Percentiles rank a stretch among this genome's conserved stretches.
Evolutionary conservation across 2,888 invertebrate species (phyloP).

Genomic region (Sepiola atlantica): DNA sequence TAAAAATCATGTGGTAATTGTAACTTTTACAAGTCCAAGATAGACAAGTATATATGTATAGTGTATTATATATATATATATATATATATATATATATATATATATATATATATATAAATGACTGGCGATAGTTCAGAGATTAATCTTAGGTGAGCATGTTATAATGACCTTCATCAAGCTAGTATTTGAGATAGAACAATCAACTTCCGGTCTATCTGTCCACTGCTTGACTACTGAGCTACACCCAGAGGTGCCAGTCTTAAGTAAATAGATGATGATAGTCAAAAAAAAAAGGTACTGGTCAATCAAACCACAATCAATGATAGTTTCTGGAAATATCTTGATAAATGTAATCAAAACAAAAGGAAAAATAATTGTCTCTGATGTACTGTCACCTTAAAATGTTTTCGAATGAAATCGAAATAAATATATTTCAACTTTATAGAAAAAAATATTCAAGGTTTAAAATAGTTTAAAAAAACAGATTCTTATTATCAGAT

Average conservation of each 20-base stretch:
- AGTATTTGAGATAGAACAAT: not conserved
- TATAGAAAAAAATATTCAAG: not conserved
- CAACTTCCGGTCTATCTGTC: not conserved
- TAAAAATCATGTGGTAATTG: not conserved
- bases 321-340: not conserved
- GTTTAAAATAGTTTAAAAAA: not conserved
- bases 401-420: not conserved
- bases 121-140: not conserved
- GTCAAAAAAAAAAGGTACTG: not conserved
- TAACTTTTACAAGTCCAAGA: not conserved
- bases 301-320: not conserved
- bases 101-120: too few species aligned
- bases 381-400: not conserved
- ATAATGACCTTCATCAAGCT: not conserved
- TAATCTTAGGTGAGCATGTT: not conserved
- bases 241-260: not conserved
- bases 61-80: not conserved
- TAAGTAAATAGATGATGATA: not conserved
- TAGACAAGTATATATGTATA: not conserved
- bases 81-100: not conserved
- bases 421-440: not conserved
- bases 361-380: not conserved
- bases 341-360: not conserved
- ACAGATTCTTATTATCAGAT: not conserved
- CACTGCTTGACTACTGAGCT: not conserved